phyloP scores from a whole-genome alignment of 2,888 invertebrate genomes.

The Agonum fuliginosum region DNA sequence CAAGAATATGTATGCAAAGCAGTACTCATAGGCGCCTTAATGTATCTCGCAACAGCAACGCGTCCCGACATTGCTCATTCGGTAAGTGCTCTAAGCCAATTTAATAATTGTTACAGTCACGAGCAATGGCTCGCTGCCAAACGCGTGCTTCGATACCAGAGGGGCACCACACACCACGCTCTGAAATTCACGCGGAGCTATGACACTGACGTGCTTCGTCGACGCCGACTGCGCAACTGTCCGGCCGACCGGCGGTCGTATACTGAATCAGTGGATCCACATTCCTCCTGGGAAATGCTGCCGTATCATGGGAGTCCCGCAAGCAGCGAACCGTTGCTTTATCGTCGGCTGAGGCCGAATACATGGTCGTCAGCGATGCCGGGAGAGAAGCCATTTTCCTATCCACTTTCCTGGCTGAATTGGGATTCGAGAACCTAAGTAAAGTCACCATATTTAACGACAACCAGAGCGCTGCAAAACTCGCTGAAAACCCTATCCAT shows the following conservation, averaged over 20 bases:
- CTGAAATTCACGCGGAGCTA: not conserved
- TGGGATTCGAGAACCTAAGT: too few species aligned
- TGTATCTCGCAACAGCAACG: not conserved
- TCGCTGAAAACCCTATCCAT: too few species aligned
- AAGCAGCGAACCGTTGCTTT: not conserved
- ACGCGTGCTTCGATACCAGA: not conserved
- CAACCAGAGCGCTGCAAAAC: too few species aligned
- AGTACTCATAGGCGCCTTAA: not conserved
- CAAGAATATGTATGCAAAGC: too few species aligned
- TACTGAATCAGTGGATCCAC: not conserved
- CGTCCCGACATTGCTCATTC: not conserved
- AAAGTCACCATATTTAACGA: too few species aligned
- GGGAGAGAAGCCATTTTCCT: too few species aligned
- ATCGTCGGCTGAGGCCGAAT: not conserved
- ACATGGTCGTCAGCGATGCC: too few species aligned
- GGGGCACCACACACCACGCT: not conserved
- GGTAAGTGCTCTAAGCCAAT: not conserved
- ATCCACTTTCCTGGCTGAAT: too few species aligned
- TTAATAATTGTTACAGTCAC: not conserved
- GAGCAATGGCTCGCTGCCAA: not conserved
- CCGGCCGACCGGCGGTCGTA: not conserved
- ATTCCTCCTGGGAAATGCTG: too few species aligned
- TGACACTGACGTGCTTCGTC: not conserved
- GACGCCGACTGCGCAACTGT: not conserved
- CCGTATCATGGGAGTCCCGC: not conserved